Evolutionary conservation across 2,888 invertebrate species (phyloP).

Genomic region (Macaria liturata): DNA sequence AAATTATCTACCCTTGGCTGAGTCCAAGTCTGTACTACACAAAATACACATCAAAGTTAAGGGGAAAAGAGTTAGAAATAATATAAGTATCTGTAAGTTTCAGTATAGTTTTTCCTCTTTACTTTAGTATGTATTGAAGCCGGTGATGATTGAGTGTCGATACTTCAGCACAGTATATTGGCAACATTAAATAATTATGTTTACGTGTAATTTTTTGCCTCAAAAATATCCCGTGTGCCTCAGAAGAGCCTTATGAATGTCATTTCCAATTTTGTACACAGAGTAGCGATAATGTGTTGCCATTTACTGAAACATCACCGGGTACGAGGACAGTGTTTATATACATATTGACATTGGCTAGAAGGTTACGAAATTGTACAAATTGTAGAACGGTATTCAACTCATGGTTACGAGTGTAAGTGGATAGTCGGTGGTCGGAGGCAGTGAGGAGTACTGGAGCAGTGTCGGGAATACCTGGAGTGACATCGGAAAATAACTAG

Average conservation of each 20-base stretch:
- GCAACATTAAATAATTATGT: constrained; percentile 6
- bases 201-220: too few relatives aligned
- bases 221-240: neutral
- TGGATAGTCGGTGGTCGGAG: constrained; percentile 25
- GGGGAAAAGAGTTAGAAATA: too few relatives aligned
- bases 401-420: constrained; percentile 29
- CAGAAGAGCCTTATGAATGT: constrained; percentile 1
- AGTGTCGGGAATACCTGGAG: too few relatives aligned
- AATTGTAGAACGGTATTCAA: constrained; percentile 28
- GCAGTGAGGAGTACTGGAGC: neutral
- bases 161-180: constrained; percentile 1
- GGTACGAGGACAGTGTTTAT: neutral
- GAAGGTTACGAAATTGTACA: constrained; percentile 33
- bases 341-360: constrained; percentile 28
- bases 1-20: too few relatives aligned
- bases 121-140: constrained; percentile 4
- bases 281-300: constrained; percentile 15
- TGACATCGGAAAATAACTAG: too few relatives aligned
- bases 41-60: too few relatives aligned
- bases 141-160: constrained; percentile 12
- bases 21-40: too few relatives aligned
- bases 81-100: too few relatives aligned
- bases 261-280: constrained; percentile 8
- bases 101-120: constrained; percentile 7
- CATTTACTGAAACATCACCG: constrained; percentile 28